These are phyloP conservation scores for Metopolophium dirhodum DNA, from an alignment of 1,140 invertebrate genomes.

Conservation along the genomic window DNA sequence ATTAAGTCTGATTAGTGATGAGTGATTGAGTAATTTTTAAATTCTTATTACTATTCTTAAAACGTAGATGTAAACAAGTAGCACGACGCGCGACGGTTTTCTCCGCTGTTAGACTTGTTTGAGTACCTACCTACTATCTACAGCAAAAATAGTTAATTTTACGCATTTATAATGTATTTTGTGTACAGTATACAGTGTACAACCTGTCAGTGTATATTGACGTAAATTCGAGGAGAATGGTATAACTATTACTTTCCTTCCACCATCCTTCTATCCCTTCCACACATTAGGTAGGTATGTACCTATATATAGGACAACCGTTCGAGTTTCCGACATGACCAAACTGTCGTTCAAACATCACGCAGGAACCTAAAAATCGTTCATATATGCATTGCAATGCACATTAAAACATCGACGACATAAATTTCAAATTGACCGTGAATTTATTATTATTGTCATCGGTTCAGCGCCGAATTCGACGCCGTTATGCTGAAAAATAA, in stretches of 20 bases:
- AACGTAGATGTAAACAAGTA: background rate
- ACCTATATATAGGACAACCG: background rate
- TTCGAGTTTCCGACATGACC: background rate
- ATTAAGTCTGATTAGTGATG: background rate
- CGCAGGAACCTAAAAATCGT: background rate
- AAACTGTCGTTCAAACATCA: background rate
- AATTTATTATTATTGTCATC: background rate
- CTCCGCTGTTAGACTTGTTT: background rate
- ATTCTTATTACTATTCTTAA: background rate
- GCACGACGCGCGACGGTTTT: no score
- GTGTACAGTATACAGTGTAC: background rate
- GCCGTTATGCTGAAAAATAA: background rate
- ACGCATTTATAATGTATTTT: background rate
- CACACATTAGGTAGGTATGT: background rate
- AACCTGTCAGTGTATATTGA: background rate
- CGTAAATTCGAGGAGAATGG: background rate
- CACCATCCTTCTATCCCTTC: background rate
- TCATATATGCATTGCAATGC: background rate
- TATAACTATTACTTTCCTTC: background rate
- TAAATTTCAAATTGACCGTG: slow-evolving; percentile 33
- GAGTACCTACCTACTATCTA: no score
- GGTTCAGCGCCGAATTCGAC: background rate
- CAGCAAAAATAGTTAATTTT: background rate
- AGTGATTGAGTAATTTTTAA: background rate
- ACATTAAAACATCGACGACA: background rate